Conservation (phyloP, 2,797 vertebrate species). For the Diplodus puntazzo region DNA sequence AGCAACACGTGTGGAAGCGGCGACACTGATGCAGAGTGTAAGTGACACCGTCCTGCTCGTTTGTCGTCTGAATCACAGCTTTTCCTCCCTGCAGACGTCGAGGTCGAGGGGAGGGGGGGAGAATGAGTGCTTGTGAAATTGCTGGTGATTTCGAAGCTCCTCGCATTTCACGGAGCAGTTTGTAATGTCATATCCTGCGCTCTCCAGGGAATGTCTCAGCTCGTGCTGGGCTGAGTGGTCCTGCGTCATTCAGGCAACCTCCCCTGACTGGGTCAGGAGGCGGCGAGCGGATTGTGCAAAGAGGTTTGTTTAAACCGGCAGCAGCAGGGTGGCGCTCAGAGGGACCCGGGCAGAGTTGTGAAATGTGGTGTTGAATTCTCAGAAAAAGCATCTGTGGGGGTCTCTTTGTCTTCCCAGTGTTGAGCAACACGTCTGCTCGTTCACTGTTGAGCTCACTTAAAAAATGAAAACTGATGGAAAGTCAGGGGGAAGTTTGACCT, state of each 20-base stretch:
- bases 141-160: slow-evolving; percentile 67
- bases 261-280: slow-evolving; percentile 58
- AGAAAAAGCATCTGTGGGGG: slow-evolving; percentile 54
- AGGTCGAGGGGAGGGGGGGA: neutral
- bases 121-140: slow-evolving; percentile 66
- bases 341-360: slow-evolving; percentile 50
- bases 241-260: slow-evolving; percentile 77
- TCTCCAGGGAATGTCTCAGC: slow-evolving; percentile 85
- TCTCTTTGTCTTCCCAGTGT: slow-evolving; percentile 21
- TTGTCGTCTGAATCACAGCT: slow-evolving; percentile 41
- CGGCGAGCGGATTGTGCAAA: slow-evolving; percentile 49
- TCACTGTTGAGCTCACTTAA: neutral
- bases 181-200: slow-evolving; percentile 80
- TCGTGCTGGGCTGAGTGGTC: slow-evolving; percentile 68
- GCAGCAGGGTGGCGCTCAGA: slow-evolving; percentile 27
- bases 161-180: slow-evolving; percentile 72
- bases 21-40: slow-evolving; percentile 1
- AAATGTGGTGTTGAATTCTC: slow-evolving; percentile 54
- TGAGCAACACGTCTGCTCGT: slow-evolving; percentile 49
- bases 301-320: slow-evolving; percentile 53
- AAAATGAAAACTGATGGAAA: too few species aligned
- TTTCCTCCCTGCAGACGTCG: slow-evolving; percentile 35
- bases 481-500: too few species aligned
- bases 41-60: neutral
- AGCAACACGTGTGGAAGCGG: neutral